Percentiles rank a stretch among this genome's conserved stretches.
These are phyloP conservation scores for Oriolus oriolus DNA, from an alignment of 2,113 vertebrate species.

Conservation along the genomic window DNA sequence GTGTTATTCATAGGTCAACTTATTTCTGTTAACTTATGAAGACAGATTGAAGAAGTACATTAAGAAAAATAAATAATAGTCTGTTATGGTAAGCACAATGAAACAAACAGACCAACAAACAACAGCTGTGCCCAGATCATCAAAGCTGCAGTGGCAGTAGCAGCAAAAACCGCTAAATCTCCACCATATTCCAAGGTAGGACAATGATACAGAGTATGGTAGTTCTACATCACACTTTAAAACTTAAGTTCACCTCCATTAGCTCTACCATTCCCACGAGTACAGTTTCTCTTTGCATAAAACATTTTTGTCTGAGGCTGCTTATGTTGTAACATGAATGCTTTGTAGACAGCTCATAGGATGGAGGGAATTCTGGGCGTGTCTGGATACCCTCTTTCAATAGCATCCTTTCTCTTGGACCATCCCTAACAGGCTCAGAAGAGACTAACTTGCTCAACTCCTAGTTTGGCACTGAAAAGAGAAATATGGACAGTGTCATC, in stretches of 20 bases:
- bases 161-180: neutral
- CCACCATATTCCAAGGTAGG: neutral
- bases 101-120: neutral
- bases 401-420: neutral
- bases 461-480: neutral
- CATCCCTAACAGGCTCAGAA: neutral
- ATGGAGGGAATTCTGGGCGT: neutral
- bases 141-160: neutral
- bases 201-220: neutral
- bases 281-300: neutral
- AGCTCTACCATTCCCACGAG: rapidly evolving
- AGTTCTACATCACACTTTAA: neutral
- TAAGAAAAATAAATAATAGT: neutral
- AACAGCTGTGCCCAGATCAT: neutral
- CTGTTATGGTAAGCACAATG: neutral
- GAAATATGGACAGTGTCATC: neutral
- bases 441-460: neutral
- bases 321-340: neutral
- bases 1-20: neutral
- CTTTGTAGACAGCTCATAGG: neutral
- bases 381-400: neutral
- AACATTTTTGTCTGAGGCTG: neutral
- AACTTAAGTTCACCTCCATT: neutral
- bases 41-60: neutral
- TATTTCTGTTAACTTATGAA: neutral